These are phyloP conservation scores for Penaeus japonicus DNA, from an alignment of 1,140 invertebrate species.

Conservation along the genomic window DNA sequence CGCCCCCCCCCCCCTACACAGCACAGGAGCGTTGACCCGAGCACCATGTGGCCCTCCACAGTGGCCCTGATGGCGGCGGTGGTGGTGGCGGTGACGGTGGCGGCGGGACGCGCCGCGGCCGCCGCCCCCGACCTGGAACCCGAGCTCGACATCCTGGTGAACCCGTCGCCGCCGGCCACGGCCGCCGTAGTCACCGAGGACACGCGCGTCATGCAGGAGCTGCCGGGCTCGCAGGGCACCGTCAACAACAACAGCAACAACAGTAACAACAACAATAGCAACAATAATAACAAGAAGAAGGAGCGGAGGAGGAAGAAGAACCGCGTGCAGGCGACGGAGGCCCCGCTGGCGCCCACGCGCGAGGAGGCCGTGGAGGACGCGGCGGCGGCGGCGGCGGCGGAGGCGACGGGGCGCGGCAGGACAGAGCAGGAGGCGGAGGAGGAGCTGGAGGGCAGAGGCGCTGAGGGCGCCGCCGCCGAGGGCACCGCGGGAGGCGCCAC, in stretches of 20 bases:
- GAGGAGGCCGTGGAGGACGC: not conserved
- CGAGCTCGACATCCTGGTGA: slow-evolving; percentile 7
- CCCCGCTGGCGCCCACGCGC: not conserved
- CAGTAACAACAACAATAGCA: not conserved
- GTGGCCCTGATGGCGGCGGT: not conserved
- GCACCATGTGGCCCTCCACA: not conserved
- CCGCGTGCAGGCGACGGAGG: not conserved
- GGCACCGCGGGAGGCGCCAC: not conserved
- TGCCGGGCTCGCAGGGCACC: not conserved
- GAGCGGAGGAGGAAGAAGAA: slow-evolving; percentile 11
- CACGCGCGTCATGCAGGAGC: slow-evolving; percentile 33
- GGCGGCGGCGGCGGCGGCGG: not conserved
- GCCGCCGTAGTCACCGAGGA: slow-evolving; percentile 21
- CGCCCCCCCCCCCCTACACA: not conserved
- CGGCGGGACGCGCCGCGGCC: not conserved
- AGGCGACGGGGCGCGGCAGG: not conserved
- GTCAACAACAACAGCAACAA: no score
- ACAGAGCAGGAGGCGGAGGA: not conserved
- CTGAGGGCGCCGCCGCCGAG: not conserved
- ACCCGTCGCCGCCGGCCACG: not conserved
- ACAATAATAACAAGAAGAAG: not conserved
- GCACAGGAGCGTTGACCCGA: not conserved
- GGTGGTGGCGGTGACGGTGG: not conserved
- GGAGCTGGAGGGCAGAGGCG: not conserved
- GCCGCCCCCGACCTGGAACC: slow-evolving; percentile 10